Percentiles rank a stretch among this genome's conserved stretches.
phyloP scores from a whole-genome alignment of 2,888 invertebrate genomes.

The Erebia epiphron region DNA sequence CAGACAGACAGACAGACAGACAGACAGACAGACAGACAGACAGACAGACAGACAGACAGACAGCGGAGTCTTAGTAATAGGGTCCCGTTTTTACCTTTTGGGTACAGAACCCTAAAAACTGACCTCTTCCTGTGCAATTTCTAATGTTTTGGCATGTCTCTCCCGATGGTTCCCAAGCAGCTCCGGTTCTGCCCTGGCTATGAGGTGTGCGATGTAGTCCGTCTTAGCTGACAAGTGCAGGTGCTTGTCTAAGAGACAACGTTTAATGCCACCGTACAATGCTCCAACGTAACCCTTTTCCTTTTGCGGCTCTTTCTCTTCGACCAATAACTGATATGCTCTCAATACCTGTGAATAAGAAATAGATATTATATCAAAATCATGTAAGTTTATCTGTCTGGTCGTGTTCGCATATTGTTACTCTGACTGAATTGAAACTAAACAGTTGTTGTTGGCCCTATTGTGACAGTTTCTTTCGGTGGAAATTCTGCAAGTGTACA shows the following conservation, averaged over 20 bases:
- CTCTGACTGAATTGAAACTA: no score
- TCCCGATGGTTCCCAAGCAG: conserved; percentile 93
- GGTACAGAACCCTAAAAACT: no score
- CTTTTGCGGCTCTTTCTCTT: conserved; percentile 91
- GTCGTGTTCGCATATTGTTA: no score
- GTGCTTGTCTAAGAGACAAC: conserved; percentile 93
- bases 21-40: no score
- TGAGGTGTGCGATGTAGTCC: conserved; percentile 93
- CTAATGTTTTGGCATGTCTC: conserved; percentile 97
- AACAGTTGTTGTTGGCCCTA: no score
- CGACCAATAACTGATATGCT: conserved; percentile 94
- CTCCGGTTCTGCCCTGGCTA: conserved; percentile 95
- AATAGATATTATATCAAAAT: not conserved
- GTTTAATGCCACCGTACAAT: conserved; percentile 92
- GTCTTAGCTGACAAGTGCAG: conserved; percentile 94
- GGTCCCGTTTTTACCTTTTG: no score
- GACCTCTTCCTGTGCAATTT: conserved; percentile 96
- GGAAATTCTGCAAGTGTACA: no score
- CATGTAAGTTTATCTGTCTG: no score
- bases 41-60: no score
- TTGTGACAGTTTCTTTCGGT: no score
- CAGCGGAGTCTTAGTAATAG: no score
- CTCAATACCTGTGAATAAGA: conserved; percentile 79
- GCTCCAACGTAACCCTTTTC: conserved; percentile 95
- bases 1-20: no score